Base-by-base conservation (phyloP, 2,888 invertebrate species). In the Zhuqinia jingwanae region DNA sequence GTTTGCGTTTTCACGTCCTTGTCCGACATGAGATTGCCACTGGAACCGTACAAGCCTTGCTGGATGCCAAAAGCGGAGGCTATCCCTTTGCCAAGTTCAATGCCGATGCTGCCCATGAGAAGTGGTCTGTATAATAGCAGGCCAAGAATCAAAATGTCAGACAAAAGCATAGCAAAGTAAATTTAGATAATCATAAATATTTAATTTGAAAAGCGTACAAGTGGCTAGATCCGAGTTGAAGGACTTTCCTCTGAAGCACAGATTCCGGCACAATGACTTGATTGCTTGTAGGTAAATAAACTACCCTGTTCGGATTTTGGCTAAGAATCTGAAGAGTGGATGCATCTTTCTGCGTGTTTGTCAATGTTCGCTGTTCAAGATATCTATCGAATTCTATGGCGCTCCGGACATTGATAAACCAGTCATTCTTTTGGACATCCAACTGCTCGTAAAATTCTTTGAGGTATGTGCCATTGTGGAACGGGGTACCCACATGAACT, bases 391-490 rank as follows among this genome's bases (percentile, higher is more conserved):
- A 94, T 1, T 90, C 90, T 56, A 93, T 92, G 0, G 93, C 93
- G 90, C 93, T 93, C 60, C 93, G 92, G 3, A 94, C 92, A 91
- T 94, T 94, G 81, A 92, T 92, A 90, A 94, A 94, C 88, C 94
- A 93, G 90, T 94, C 93, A 22, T 92, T 92, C 89, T 92, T 93
- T 89, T 94, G 92, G 56, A 94, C 92, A 27, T 92, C 92, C 70
- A 94, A 91, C 68, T 92, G 91, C 17, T 90, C 91, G 91, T 93
- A 94, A 88, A 92, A 92, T 10, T 92, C 92, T 88, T 93, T 93
- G 1, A 93, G 90, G 85, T 92, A 92, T 8, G 90, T 90, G 2
- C 92, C 91, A 36, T 92, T 91, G 22, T 91, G 90, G 27, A 92
- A 91, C 0, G 93, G 93, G 20, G 93, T 92, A 1, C 94, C 94